Base-by-base conservation (phyloP, 2,888 invertebrate species). In the Teleiodes luculella region DNA sequence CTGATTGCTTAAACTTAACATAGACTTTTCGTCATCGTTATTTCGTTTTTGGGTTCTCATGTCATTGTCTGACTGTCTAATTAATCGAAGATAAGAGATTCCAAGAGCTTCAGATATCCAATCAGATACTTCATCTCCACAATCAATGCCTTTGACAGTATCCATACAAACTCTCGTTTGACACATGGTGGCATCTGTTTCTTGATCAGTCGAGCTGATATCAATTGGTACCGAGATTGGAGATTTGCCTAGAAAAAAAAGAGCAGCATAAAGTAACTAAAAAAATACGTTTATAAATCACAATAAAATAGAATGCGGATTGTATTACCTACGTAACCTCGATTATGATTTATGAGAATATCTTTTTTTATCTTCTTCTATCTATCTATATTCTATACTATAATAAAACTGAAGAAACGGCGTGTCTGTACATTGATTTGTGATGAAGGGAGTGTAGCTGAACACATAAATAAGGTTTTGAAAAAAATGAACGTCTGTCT, bases 151-250 rank as follows among this genome's bases (percentile, higher is more conserved):
- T 67, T 92, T 90, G 0, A 97, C 92, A 57, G 92, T 87, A 72
- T 96, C 96, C 1, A 94, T 94, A 75, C 98, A 98, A 10, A 98
- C 94, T 91, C 96, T 96, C 70, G 95, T 96, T 59, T 92, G 92
- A 70, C 96, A 96, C 39, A 93, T 62, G 57, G 84, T 76, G 30
- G 82, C 78, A 13, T 82, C 75, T 58, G 69, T 68, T 0, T 65
- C 68, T 56, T 64, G 66, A 14, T 62, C 69, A 37, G 73, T 62
- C 1, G 66, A 46, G 2, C 54, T 57, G 11, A 72, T 61, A 11
- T 91, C 84, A 39, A 95, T 74, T 2, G 92, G 84, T 46, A 94
- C 72, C 16, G 83, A 68, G 37, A 94, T 86, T 35, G 87, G 59
- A 43, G 80, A 65, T 79, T 89, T 90, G 52, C 90, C 93, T 93